phyloP scores from a whole-genome alignment of 2,797 vertebrate genomes.

The Lacerta agilis region DNA sequence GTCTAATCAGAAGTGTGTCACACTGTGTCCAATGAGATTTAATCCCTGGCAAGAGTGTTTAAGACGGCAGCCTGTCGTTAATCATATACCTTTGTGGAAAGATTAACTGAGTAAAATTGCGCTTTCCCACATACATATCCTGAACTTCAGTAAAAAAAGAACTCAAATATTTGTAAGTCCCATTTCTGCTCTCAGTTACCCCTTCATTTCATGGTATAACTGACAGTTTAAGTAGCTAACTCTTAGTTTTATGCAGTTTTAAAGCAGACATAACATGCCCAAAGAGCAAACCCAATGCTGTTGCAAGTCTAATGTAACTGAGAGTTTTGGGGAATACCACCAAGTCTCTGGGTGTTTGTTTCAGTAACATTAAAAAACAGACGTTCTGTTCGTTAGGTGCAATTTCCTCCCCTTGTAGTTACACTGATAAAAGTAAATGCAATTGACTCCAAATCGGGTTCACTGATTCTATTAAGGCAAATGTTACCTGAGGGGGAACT shows the following conservation, averaged over 20 bases:
- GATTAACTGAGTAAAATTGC: not conserved
- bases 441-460: conserved; percentile 26
- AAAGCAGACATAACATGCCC: not conserved
- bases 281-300: not conserved
- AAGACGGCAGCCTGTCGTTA: too few relatives aligned
- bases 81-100: not conserved
- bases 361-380: not conserved
- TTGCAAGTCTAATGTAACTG: conserved; percentile 2
- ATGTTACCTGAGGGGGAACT: not conserved
- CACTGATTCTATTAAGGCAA: not conserved
- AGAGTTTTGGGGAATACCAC: conserved; percentile 2
- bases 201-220: not conserved
- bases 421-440: not conserved
- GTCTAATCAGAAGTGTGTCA: not conserved
- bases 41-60: too few relatives aligned
- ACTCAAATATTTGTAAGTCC: not conserved
- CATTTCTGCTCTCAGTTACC: not conserved
- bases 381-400: not conserved
- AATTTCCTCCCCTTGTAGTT: conserved; percentile 21
- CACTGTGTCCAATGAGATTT: not conserved
- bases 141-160: not conserved
- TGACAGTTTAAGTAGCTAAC: not conserved
- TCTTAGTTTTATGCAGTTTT: not conserved
- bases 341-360: not conserved
- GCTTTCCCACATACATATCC: not conserved